Percentiles rank a stretch among this genome's conserved stretches.
phyloP scores from a whole-genome alignment of 2,888 invertebrate genomes.

The Diarsia mendica region DNA sequence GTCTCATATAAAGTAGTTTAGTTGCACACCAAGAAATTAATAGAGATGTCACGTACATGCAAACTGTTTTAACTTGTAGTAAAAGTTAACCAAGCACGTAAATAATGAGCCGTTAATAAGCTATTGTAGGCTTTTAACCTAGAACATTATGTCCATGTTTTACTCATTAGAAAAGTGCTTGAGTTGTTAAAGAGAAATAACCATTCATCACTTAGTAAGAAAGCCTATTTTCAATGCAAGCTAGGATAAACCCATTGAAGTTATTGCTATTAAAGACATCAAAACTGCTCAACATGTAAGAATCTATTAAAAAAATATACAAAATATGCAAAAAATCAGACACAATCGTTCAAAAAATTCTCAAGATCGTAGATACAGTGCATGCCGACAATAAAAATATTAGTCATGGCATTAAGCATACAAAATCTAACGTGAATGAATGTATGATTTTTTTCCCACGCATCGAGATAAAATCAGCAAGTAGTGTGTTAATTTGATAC shows the following conservation, averaged over 20 bases:
- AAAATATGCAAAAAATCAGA: background rate
- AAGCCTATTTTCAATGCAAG: background rate
- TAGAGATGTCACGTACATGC: background rate
- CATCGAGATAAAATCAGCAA: conserved; percentile 46
- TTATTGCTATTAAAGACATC: background rate
- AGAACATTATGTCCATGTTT: conserved; percentile 35
- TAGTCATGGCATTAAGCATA: conserved; percentile 52
- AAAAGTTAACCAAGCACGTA: conserved; percentile 38
- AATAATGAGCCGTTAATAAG: conserved; percentile 32
- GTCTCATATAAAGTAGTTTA: background rate
- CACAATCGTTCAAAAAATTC: conserved; percentile 14
- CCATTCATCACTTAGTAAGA: background rate
- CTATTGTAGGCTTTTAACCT: conserved; percentile 45
- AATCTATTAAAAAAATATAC: background rate
- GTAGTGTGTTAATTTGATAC: conserved; percentile 53
- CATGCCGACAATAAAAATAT: conserved; percentile 53
- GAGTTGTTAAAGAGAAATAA: conserved; percentile 1
- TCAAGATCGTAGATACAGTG: conserved; percentile 33
- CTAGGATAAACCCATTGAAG: background rate
- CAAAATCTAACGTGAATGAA: conserved; percentile 41
- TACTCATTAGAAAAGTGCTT: conserved; percentile 25
- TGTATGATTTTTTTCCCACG: conserved; percentile 59
- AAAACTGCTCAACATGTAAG: background rate
- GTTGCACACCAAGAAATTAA: conserved; percentile 10
- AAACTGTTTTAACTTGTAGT: conserved; percentile 25